A percentile compares a stretch with the other conserved stretches of the same genome.
Evolutionary conservation across 2,888 invertebrate species (phyloP).

Genomic region (Noctua pronuba): DNA sequence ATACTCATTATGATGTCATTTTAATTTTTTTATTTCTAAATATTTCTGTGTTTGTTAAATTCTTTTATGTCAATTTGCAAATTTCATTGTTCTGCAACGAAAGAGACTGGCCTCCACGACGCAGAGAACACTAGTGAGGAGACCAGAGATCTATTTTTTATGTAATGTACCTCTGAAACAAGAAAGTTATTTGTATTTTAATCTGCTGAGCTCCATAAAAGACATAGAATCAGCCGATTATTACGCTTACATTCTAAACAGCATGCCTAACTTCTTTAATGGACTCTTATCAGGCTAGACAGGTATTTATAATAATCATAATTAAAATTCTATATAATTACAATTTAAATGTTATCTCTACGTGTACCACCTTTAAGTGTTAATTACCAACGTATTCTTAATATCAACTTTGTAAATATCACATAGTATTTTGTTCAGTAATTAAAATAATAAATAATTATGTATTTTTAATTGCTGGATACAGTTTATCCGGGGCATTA

Average conservation of each 20-base stretch:
- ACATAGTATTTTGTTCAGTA: constrained; percentile 36
- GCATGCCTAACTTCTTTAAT: neutral
- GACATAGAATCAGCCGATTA: neutral
- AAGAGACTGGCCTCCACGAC: too few species aligned
- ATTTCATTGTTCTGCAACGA: too few species aligned
- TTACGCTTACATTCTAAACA: neutral
- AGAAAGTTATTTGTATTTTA: too few species aligned
- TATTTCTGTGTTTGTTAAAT: too few species aligned
- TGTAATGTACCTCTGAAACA: too few species aligned
- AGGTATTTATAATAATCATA: constrained; percentile 32
- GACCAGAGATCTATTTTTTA: too few species aligned
- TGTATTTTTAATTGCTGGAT: constrained; percentile 49
- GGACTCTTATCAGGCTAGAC: constrained; percentile 2
- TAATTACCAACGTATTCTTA: constrained; percentile 47
- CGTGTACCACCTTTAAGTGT: constrained; percentile 56
- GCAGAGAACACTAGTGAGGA: too few species aligned
- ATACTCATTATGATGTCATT: too few species aligned
- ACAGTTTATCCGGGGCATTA: neutral
- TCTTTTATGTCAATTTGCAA: too few species aligned
- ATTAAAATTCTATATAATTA: constrained; percentile 50
- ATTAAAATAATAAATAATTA: constrained; percentile 55
- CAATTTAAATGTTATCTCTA: constrained; percentile 42
- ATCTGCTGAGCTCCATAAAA: neutral
- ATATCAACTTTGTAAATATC: constrained; percentile 51
- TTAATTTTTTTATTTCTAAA: too few species aligned